These are phyloP conservation scores for Pocota personata DNA, from an alignment of 2,888 invertebrate genomes.

Conservation along the genomic window DNA sequence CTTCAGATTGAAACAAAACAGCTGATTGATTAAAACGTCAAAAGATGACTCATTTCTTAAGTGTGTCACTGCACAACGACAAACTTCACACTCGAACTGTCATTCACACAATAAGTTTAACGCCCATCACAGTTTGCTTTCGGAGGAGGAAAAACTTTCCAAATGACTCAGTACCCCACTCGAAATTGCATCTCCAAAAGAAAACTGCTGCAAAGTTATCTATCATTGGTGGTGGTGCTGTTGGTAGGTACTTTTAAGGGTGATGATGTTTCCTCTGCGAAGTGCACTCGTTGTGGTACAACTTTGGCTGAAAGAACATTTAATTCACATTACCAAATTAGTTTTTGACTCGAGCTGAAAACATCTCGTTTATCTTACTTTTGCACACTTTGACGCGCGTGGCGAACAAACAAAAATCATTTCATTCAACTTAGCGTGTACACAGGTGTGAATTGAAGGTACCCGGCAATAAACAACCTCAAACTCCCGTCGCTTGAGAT, in stretches of 20 bases:
- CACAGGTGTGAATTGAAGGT: slow-evolving; percentile 40
- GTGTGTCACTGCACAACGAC: neutral
- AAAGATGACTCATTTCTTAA: neutral
- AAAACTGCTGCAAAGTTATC: slow-evolving; percentile 30
- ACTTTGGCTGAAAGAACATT: slow-evolving; percentile 17
- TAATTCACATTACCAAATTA: slow-evolving; percentile 40
- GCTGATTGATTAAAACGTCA: slow-evolving; percentile 28
- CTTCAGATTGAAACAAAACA: neutral
- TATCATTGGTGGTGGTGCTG: neutral
- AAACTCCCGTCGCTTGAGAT: neutral
- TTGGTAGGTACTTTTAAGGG: neutral
- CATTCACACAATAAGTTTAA: neutral
- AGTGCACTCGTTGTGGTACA: neutral
- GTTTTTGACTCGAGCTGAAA: slow-evolving; percentile 15
- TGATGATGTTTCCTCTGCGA: neutral
- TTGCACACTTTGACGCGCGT: slow-evolving; percentile 10
- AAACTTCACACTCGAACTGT: slow-evolving; percentile 1
- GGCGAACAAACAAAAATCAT: slow-evolving; percentile 11
- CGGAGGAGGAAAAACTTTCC: neutral
- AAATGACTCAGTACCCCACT: neutral
- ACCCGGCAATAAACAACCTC: neutral
- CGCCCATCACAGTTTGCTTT: neutral
- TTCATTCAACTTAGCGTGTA: neutral
- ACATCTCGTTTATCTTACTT: slow-evolving; percentile 28
- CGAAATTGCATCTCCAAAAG: slow-evolving; percentile 31